Conservation (phyloP, 1,140 invertebrate genomes). For the Parasteatoda tepidariorum region DNA sequence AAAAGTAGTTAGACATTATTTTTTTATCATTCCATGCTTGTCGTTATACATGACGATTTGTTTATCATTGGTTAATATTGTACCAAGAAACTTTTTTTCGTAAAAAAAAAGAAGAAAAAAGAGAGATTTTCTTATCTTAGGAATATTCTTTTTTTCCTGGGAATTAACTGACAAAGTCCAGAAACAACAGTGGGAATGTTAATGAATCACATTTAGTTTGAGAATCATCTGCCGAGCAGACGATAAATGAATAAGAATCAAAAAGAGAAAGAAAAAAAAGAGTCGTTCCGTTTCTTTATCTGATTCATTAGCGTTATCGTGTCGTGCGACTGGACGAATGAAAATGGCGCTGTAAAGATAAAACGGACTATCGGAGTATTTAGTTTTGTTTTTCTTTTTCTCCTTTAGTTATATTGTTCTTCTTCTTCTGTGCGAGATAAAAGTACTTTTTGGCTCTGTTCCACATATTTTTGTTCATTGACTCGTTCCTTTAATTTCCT, state of each 20-base stretch:
- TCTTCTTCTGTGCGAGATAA: neutral
- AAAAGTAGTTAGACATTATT: neutral
- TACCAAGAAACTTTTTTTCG: neutral
- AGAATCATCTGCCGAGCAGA: neutral
- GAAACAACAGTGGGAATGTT: slow-evolving; percentile 12
- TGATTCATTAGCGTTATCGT: slow-evolving; percentile 36
- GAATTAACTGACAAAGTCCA: neutral
- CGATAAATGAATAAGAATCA: too few relatives aligned
- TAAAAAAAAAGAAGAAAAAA: neutral
- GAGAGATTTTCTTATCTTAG: slow-evolving; percentile 73
- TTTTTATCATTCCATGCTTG: neutral
- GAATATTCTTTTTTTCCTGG: slow-evolving; percentile 63
- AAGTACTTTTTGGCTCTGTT: slow-evolving; percentile 17
- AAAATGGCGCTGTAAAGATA: slow-evolving; percentile 12
- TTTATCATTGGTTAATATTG: slow-evolving; percentile 9
- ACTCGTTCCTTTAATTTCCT: slow-evolving; percentile 32
- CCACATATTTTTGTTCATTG: slow-evolving; percentile 16
- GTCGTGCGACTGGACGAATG: neutral
- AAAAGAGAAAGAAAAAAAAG: neutral
- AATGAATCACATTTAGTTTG: slow-evolving; percentile 30
- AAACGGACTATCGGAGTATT: neutral
- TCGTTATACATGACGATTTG: slow-evolving; percentile 10
- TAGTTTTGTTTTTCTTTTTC: slow-evolving; percentile 7
- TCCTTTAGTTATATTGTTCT: neutral
- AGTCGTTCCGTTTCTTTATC: neutral